A percentile compares a stretch with the other conserved stretches of the same genome.
These are phyloP conservation scores for Melieria picta DNA, from an alignment of 2,888 invertebrate genomes.

Conservation along the genomic window DNA sequence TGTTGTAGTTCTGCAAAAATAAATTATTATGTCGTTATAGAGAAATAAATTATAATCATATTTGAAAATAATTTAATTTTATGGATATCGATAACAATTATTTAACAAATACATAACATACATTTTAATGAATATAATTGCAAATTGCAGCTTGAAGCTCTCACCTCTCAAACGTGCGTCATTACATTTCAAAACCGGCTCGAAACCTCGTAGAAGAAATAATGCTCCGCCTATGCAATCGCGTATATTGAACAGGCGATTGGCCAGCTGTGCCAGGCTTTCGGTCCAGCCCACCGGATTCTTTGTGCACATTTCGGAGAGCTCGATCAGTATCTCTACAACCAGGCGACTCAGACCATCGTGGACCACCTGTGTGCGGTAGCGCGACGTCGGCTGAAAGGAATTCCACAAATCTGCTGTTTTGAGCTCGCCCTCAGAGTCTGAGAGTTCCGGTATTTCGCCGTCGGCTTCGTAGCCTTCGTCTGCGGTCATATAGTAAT, in stretches of 20 bases:
- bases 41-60: neutral
- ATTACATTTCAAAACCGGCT: conserved; percentile 57
- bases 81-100: neutral
- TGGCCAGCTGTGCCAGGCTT: conserved; percentile 60
- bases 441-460: conserved; percentile 61
- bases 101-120: no score
- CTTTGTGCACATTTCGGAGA: conserved; percentile 57
- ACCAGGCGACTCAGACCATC: conserved; percentile 62
- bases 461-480: conserved; percentile 66
- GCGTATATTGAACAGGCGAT: conserved; percentile 62
- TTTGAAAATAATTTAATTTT: neutral
- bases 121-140: no score
- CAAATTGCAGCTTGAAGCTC: neutral
- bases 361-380: conserved; percentile 61
- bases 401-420: conserved; percentile 55
- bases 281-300: conserved; percentile 61
- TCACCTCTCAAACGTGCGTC: conserved; percentile 58
- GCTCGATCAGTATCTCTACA: conserved; percentile 62
- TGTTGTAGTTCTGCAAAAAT: conserved; percentile 71
- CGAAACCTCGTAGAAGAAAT: conserved; percentile 62
- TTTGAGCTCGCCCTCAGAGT: conserved; percentile 55
- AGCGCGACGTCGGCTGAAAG: conserved; percentile 61
- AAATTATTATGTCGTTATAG: neutral
- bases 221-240: conserved; percentile 64
- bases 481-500: conserved; percentile 62